Evolutionary conservation across 2,888 invertebrate genomes (phyloP).

Genomic region (Vesta saturnalis): DNA sequence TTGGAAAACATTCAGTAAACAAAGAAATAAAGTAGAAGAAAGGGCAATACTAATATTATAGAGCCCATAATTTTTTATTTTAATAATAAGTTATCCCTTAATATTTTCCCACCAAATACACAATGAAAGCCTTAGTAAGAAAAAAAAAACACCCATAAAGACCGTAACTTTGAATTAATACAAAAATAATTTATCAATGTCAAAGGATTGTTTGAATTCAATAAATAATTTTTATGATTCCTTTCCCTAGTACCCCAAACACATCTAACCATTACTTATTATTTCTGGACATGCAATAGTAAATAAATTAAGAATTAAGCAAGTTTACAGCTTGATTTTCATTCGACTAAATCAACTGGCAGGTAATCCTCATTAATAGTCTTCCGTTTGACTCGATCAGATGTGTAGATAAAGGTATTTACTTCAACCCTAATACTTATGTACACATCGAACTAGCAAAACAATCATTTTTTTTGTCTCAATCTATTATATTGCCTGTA

Average conservation of each 20-base stretch:
- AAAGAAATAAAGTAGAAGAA: neutral
- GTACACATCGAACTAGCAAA: constrained; percentile 12
- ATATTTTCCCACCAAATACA: neutral
- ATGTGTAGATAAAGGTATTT: constrained; percentile 21
- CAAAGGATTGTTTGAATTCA: constrained; percentile 6
- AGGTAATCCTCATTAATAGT: constrained; percentile 22
- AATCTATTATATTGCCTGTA: constrained; percentile 18
- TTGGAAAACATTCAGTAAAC: neutral
- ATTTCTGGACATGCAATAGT: constrained; percentile 8
- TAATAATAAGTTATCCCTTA: neutral
- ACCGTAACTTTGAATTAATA: constrained; percentile 9
- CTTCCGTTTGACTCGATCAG: constrained; percentile 22
- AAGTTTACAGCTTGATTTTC: constrained; percentile 13
- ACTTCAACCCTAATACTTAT: constrained; percentile 8
- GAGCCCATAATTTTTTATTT: neutral
- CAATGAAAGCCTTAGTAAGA: neutral
- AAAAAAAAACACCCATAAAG: neutral
- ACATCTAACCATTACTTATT: constrained; percentile 11
- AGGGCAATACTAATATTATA: neutral
- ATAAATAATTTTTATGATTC: constrained; percentile 14
- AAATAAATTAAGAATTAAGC: constrained; percentile 21
- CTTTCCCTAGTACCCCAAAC: neutral
- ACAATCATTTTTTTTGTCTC: constrained; percentile 16
- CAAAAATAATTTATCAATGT: constrained; percentile 3
- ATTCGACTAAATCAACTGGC: constrained; percentile 23